Evolutionary conservation across 1,140 invertebrate species (phyloP).

Genomic region (Caerostris darwini): DNA sequence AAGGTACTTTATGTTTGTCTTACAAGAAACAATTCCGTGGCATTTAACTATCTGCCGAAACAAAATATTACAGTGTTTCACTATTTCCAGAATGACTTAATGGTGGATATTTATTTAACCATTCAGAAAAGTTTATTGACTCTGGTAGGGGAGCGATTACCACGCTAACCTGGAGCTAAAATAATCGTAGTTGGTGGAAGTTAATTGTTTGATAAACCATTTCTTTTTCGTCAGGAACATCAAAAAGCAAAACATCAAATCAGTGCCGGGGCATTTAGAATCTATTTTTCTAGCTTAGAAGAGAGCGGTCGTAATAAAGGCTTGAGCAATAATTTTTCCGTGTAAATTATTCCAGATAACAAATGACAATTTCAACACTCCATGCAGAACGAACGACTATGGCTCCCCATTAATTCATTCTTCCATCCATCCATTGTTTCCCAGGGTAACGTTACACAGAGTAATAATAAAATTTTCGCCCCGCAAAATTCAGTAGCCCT

Average conservation of each 20-base stretch:
- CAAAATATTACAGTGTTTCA: neutral
- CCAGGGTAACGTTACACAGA: slow-evolving; percentile 18
- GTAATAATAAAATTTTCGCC: slow-evolving; percentile 76
- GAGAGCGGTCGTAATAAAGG: slow-evolving; percentile 18
- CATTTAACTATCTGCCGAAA: neutral
- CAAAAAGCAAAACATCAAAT: slow-evolving; percentile 23
- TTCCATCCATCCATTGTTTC: slow-evolving; percentile 60
- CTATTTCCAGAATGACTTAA: neutral
- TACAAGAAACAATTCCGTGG: no score
- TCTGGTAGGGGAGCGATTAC: neutral
- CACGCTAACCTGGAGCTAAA: neutral
- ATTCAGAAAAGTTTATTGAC: neutral
- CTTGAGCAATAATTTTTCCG: slow-evolving; percentile 57
- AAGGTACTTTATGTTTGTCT: no score
- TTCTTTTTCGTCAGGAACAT: neutral
- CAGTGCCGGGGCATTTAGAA: neutral
- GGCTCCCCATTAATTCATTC: slow-evolving; percentile 64
- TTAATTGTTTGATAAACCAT: neutral
- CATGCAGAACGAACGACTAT: slow-evolving; percentile 64
- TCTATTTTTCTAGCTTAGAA: neutral
- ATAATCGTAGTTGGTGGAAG: neutral
- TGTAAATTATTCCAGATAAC: slow-evolving; percentile 71
- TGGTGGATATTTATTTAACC: neutral
- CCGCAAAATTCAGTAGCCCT: slow-evolving; percentile 61
- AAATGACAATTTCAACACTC: slow-evolving; percentile 77